These are phyloP conservation scores for Ooceraea biroi DNA, from an alignment of 1,140 invertebrate genomes.

Conservation along the genomic window DNA sequence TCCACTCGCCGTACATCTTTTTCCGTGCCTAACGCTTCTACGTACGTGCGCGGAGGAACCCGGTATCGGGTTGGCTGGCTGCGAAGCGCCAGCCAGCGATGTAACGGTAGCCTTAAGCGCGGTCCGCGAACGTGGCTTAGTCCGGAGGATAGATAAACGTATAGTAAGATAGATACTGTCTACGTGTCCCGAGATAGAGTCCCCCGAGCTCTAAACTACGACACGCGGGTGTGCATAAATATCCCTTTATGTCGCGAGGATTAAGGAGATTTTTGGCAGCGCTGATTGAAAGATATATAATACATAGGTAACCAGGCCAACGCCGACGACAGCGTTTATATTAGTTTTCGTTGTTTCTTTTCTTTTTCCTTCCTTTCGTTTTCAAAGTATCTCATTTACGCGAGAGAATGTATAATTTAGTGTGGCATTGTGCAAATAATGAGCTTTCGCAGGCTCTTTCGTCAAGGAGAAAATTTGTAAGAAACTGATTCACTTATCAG, in stretches of 20 bases:
- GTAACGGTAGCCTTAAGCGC: slow-evolving; percentile 62
- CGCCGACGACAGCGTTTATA: not conserved
- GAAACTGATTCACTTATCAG: not conserved
- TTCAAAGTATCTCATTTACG: not conserved
- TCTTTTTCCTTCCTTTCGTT: not conserved
- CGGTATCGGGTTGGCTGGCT: slow-evolving; percentile 51
- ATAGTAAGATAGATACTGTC: slow-evolving; percentile 63
- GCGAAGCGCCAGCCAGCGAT: slow-evolving; percentile 30
- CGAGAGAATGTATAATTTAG: not conserved
- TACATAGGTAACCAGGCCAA: not conserved
- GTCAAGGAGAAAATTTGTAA: not conserved
- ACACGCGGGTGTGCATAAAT: slow-evolving; percentile 50
- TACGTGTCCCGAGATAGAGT: slow-evolving; percentile 60
- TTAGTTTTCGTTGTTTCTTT: too few relatives aligned
- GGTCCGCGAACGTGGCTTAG: slow-evolving; percentile 61
- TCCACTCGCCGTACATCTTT: slow-evolving; percentile 55
- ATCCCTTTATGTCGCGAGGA: slow-evolving; percentile 37
- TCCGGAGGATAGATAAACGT: slow-evolving; percentile 61
- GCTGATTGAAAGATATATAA: slow-evolving; percentile 22
- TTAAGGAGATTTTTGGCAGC: slow-evolving; percentile 40
- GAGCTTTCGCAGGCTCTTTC: not conserved
- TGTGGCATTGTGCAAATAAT: not conserved
- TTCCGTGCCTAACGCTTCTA: slow-evolving; percentile 61
- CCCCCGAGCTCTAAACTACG: slow-evolving; percentile 45
- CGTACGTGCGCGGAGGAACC: slow-evolving; percentile 48